Evolutionary conservation across 2,113 vertebrate species (phyloP).

Genomic region (Podarcis muralis): DNA sequence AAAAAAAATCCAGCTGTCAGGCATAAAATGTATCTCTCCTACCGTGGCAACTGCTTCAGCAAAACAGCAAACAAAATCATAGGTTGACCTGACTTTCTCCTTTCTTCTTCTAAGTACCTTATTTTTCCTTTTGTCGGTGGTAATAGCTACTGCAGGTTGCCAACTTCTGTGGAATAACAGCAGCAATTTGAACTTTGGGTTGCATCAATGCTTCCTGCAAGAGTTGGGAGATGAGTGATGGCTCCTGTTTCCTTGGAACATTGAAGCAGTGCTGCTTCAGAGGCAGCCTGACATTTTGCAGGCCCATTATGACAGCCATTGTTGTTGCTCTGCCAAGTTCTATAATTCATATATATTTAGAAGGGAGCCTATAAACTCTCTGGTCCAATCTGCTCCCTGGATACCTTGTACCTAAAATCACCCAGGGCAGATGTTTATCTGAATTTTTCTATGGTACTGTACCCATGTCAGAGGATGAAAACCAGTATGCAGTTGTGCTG

Average conservation of each 20-base stretch:
- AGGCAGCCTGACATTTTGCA: neutral
- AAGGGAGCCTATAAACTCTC: neutral
- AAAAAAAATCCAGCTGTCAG: neutral
- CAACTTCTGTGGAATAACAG: neutral
- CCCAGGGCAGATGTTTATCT: neutral
- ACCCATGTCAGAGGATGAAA: neutral
- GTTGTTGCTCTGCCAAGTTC: neutral
- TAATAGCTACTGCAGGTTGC: neutral
- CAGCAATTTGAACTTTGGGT: neutral
- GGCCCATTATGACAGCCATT: neutral
- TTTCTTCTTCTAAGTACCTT: neutral
- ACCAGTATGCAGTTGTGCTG: neutral
- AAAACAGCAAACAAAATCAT: neutral
- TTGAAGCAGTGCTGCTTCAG: neutral
- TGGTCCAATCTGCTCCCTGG: neutral
- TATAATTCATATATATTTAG: neutral
- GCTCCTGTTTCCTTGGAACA: neutral
- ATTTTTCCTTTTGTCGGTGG: neutral
- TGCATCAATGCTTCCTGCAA: neutral
- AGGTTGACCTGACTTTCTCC: neutral
- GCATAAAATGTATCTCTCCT: neutral
- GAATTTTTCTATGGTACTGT: neutral
- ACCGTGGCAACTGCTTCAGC: neutral
- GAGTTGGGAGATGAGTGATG: neutral
- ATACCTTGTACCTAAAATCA: neutral